Conservation (phyloP, 2,888 invertebrate species). For the Gibbula magus region DNA sequence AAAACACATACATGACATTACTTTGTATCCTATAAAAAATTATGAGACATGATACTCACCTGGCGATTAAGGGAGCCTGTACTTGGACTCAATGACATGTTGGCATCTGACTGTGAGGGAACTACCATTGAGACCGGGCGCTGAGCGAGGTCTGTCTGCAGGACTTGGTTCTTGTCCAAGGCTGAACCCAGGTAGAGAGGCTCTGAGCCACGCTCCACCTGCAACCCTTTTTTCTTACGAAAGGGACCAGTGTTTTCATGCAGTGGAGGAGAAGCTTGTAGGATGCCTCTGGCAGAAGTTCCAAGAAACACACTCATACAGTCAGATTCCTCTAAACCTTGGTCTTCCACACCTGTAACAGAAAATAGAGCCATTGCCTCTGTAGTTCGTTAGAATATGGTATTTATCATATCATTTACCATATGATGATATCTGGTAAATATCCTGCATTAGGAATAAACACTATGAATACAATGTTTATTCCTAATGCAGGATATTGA, state of each 20-base stretch:
- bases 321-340: conserved; percentile 72
- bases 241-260: background rate
- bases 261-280: conserved; percentile 38
- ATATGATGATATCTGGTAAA: too few relatives aligned
- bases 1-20: too few relatives aligned
- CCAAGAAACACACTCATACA: conserved; percentile 66
- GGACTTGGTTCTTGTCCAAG: conserved; percentile 75
- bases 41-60: conserved; percentile 44
- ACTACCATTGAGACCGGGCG: conserved; percentile 75
- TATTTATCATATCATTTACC: too few relatives aligned
- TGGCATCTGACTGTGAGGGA: conserved; percentile 71
- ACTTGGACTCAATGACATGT: conserved; percentile 68
- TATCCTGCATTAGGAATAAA: too few relatives aligned
- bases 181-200: conserved; percentile 75
- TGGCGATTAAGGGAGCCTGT: conserved; percentile 71
- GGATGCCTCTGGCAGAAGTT: conserved; percentile 54
- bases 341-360: conserved; percentile 48
- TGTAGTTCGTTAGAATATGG: too few relatives aligned
- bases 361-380: background rate
- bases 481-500: too few relatives aligned
- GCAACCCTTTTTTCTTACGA: conserved; percentile 70
- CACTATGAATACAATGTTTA: too few relatives aligned
- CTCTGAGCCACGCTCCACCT: conserved; percentile 47
- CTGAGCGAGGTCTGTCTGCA: conserved; percentile 74
- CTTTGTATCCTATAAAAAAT: too few relatives aligned